Evolutionary conservation across 2,113 vertebrate genomes (phyloP).

Genomic region (Prochilodus magdalenae): DNA sequence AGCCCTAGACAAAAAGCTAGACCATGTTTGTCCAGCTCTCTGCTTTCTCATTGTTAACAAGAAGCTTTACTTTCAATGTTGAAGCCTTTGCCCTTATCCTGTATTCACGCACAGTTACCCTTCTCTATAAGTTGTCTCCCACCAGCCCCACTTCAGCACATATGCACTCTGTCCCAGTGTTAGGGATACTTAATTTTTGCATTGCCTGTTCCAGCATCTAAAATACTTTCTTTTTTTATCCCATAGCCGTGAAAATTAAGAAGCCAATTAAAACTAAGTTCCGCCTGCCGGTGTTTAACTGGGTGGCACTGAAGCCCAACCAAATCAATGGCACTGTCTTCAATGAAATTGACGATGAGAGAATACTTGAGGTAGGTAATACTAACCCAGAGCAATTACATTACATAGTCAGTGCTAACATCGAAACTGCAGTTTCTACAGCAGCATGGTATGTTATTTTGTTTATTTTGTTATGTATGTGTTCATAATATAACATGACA

Average conservation of each 20-base stretch:
- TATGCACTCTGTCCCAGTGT: not conserved
- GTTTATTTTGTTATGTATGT: too few species aligned
- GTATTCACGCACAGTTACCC: not conserved
- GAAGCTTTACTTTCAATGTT: not conserved
- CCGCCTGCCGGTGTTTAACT: conserved; percentile 96
- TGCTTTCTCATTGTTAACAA: conserved; percentile 28
- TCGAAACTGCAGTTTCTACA: too few species aligned
- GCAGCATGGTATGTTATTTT: too few species aligned
- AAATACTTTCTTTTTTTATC: conserved; percentile 23
- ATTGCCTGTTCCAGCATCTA: conserved; percentile 10
- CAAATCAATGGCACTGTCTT: conserved; percentile 98
- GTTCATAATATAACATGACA: too few species aligned
- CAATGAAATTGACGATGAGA: conserved; percentile 95
- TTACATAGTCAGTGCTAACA: not conserved
- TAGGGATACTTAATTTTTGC: not conserved
- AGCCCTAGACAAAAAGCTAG: not conserved
- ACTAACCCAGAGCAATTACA: too few species aligned
- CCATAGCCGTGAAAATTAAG: conserved; percentile 94
- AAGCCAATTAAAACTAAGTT: conserved; percentile 99
- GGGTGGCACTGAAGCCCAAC: conserved; percentile 96
- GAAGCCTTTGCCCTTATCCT: conserved; percentile 13
- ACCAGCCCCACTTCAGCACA: not conserved
- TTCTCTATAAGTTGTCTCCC: not conserved
- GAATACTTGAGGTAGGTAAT: conserved; percentile 87
- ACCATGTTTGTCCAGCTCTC: not conserved